Evolutionary conservation across 2,797 vertebrate genomes (phyloP), one percentile per base, ranked within the genome.

Genomic region (Epinephelus awoara): DNA sequence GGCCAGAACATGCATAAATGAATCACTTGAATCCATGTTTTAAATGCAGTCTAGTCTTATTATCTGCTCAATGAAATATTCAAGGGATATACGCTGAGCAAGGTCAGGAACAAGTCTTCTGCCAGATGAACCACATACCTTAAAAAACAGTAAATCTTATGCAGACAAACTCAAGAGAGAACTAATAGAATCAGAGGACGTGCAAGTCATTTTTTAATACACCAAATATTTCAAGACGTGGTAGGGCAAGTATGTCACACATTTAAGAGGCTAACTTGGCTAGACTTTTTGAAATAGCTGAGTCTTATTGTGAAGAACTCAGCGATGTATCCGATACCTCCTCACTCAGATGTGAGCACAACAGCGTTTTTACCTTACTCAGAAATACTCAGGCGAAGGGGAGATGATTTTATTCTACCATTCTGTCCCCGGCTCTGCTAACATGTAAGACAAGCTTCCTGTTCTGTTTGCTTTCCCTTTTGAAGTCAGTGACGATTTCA

Each of bases 21-120:
- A 88, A 85, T 85, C 18, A 46, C 25, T 50, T 13, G 6, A 77
- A 77, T 80, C 63, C 51, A 62, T 58, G 40, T 77, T 89, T 85
- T 61, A 82, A 61, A 21, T 66, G 44, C 55, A 17, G 56, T 25
- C 51, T 18, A 2, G 19, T 51, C 27, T 21, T 68, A 74, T 84
- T 83, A 83, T 72, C 55, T 68, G 64, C 72, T 67, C 19, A 44
- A 61, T 72, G 3, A 77, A 76, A 80, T 65, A 84, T 80, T 73
- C 23, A 69, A 27, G 27, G 38, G 9, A 46, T 18, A 67, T 52
- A 55, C 25, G 47, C 67, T 54, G 51, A 72, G 27, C 54, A 40
- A 75, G 54, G 58, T 80, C 70, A 72, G 71, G 61, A 44, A 46
- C n/a, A 83, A 25, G 70, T 57, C 17, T 23, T 38, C 61, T 0